Evolutionary conservation across 2,113 vertebrate genomes (phyloP), one percentile per base, ranked within the genome.

Genomic region (Scartelaos histophorus): DNA sequence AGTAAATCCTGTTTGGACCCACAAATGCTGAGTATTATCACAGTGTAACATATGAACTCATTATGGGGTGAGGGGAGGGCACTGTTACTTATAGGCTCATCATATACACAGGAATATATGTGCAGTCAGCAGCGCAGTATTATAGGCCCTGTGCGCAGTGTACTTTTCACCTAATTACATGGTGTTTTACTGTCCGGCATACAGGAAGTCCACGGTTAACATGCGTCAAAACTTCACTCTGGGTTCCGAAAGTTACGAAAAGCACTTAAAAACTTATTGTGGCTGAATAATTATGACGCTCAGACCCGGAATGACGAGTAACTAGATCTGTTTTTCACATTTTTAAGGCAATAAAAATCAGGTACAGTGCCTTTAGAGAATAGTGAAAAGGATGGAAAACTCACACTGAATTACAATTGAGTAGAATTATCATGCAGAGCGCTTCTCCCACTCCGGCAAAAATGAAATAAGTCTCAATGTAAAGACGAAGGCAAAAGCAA

Each of bases 321-420:
- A 43, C 38, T 43, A 43, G 38, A 1, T 43, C 38, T 43, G 7
- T 43, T 43, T 43, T 38, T 38, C 35, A 38, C 35, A 38, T 38
- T 9, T 57, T 38, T 9, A 38, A 2, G 35, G 7, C 35, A 29
- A 29, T 29, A 29, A 29, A 29, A 29, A 29, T 29, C 29, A 38
- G 35, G 35, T 38, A 38, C 35, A 38, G 5, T 38, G 35, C 35
- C 35, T 38, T 38, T 38, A 34, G 29, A 70, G 57, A 75, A 74
- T 76, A 72, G 19, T 19, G 73, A 72, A 74, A 68, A 76, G n/a
- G 66, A 24, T 21, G n/a, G 64, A 66, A 15, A 22, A 67, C 65
- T 75, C 57, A 19, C 35, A 13, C 73, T 58, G 85, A 85, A 86
- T 87, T 83, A 58, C 71, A 90, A 83, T 85, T 38, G 73, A 72